Conservation (phyloP, 2,888 invertebrate genomes). For the Lochmaea capreae region DNA sequence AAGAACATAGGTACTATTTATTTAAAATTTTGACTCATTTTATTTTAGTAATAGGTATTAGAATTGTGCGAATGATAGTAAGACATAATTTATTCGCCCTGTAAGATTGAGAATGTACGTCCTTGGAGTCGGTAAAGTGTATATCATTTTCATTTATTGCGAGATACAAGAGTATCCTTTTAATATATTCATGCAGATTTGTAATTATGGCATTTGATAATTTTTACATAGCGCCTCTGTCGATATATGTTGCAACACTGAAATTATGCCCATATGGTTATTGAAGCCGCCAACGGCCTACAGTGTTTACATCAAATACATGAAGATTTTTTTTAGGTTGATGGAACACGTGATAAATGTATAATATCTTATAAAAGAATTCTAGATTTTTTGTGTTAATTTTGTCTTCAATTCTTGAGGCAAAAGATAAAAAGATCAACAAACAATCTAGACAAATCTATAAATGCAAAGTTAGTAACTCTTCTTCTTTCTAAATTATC, state of each 20-base stretch:
- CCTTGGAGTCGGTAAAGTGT: slow-evolving; percentile 37
- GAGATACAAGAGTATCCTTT: slow-evolving; percentile 37
- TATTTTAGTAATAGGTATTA: no score
- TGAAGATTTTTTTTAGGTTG: not conserved
- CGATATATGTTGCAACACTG: slow-evolving; percentile 13
- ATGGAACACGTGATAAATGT: not conserved
- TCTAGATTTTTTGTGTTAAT: not conserved
- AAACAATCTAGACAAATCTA: no score
- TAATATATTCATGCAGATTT: slow-evolving; percentile 39
- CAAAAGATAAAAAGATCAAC: no score
- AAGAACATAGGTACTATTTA: no score
- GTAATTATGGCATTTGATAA: slow-evolving; percentile 37
- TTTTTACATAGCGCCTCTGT: slow-evolving; percentile 28
- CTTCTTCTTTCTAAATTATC: no score
- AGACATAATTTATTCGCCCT: slow-evolving; percentile 6
- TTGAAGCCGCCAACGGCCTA: slow-evolving; percentile 7
- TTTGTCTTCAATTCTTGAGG: no score
- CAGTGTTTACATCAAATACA: slow-evolving; percentile 5
- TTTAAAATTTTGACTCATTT: no score
- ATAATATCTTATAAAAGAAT: not conserved
- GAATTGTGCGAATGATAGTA: not conserved
- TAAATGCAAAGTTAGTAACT: no score
- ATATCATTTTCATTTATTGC: slow-evolving; percentile 41
- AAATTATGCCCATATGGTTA: slow-evolving; percentile 21
- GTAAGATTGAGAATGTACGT: slow-evolving; percentile 33